Evolutionary conservation across 2,888 invertebrate species (phyloP).

Genomic region (Cybosia mesomella): DNA sequence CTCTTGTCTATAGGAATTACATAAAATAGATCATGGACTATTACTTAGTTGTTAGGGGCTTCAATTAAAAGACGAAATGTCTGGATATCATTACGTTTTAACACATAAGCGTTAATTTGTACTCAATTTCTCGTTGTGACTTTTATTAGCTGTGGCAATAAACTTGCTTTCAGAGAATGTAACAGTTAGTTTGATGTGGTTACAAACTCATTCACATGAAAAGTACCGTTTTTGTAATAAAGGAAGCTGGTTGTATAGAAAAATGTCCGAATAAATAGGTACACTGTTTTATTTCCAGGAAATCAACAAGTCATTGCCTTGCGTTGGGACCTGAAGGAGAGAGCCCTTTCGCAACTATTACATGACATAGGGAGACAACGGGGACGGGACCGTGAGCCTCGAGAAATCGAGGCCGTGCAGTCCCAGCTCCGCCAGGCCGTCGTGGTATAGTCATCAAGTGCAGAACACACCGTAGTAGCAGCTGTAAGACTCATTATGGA

Average conservation of each 20-base stretch:
- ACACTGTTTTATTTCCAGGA: too few relatives aligned
- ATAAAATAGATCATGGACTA: not conserved
- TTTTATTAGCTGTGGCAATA: constrained; percentile 42
- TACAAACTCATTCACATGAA: constrained; percentile 30
- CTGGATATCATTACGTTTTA: constrained; percentile 39
- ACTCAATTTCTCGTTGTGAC: constrained; percentile 34
- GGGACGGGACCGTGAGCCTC: too few relatives aligned
- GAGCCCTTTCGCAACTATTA: too few relatives aligned
- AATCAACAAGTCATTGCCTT: not conserved
- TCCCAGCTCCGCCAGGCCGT: too few relatives aligned
- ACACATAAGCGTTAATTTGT: constrained; percentile 49
- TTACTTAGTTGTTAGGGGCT: not conserved
- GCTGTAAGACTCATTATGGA: too few relatives aligned
- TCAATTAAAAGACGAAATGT: constrained; percentile 11
- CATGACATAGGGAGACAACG: too few relatives aligned
- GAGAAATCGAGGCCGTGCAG: too few relatives aligned
- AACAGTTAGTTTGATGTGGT: constrained; percentile 41
- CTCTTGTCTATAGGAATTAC: not conserved
- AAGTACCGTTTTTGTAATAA: constrained; percentile 37
- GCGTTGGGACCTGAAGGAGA: too few relatives aligned
- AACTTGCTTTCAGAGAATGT: constrained; percentile 50
- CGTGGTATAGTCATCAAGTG: too few relatives aligned
- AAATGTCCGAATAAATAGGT: too few relatives aligned
- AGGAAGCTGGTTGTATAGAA: not conserved
- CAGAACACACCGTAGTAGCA: too few relatives aligned